Evolutionary conservation across 2,888 invertebrate genomes (phyloP), one percentile per base, ranked within the genome.

Genomic region (Protodeltote pygarga): DNA sequence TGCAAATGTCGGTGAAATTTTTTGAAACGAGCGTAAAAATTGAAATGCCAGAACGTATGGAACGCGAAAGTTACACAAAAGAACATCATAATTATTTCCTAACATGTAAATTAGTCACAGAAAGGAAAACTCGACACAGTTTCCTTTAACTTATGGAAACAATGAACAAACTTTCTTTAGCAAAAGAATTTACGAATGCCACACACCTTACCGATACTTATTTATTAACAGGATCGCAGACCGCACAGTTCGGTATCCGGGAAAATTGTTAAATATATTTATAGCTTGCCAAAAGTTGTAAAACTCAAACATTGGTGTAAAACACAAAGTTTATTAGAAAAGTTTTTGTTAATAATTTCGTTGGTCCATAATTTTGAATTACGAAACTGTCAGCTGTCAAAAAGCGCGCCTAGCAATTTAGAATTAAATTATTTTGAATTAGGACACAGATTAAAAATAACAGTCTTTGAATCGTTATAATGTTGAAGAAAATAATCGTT

Each of bases 41-140:
- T 76, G 68, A 70, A 85, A 79, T 68, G 75, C 69, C 58, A 37
- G 38, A 46, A 49, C 33, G 47, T 54, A 61, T 25, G 29, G 27
- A 70, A 75, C 71, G 73, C 66, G 77, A 72, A 72, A 72, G 65
- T 48, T 42, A 47, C 57, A 87, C 86, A 87, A 87, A 84, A 75
- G 75, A 71, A 65, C 67, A 77, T 82, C 79, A 77, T 81, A 80
- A 83, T 83, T 74, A 79, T 75, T 81, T 79, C 75, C 74, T 73
- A 77, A 85, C 77, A 77, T 75, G 73, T 72, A 65, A 79, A 87
- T 90, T 89, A 82, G 86, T 87, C 79, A 85, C 84, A 83, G 82
- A 57, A 76, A 75, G 76, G 79, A 83, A 85, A 85, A 83, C 79
- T 65, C 73, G 71, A 57, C 75, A 74, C 73, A 69, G 73, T 85